Conservation (phyloP, 2,797 vertebrate genomes). For the Sebastes oblongus region DNA sequence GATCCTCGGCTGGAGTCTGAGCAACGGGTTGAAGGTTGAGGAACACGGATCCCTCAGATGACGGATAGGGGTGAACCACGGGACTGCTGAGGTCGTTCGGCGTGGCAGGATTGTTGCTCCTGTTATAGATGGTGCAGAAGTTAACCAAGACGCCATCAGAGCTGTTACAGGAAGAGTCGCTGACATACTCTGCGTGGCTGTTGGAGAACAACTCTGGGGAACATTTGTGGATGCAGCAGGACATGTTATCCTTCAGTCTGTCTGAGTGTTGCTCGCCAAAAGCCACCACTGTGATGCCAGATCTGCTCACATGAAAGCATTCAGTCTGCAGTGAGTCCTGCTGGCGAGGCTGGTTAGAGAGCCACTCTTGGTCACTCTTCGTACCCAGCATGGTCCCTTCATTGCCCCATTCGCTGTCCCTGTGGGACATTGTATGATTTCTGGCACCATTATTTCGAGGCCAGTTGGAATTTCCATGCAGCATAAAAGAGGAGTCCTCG, state of each 20-base stretch:
- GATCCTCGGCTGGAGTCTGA: conserved; percentile 62
- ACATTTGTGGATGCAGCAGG: conserved; percentile 76
- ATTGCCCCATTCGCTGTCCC: conserved; percentile 41
- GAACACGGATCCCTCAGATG: conserved; percentile 66
- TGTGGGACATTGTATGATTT: conserved; percentile 40
- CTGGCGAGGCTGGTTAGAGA: conserved; percentile 52
- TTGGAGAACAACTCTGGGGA: conserved; percentile 80
- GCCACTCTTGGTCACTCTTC: conserved; percentile 57
- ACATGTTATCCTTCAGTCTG: conserved; percentile 61
- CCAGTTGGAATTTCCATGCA: conserved; percentile 81
- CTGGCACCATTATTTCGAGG: conserved; percentile 74
- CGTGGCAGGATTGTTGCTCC: conserved; percentile 86
- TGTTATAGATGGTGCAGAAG: conserved; percentile 94
- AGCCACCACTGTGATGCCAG: conserved; percentile 74
- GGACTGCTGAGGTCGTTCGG: conserved; percentile 83
- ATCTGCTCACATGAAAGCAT: conserved; percentile 64
- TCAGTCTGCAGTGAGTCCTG: conserved; percentile 74
- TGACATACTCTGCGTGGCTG: conserved; percentile 85
- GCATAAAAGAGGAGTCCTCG: conserved; percentile 79
- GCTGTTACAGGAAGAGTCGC: conserved; percentile 95
- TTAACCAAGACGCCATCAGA: conserved; percentile 94
- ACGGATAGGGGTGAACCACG: conserved; percentile 77
- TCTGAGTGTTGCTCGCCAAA: conserved; percentile 59
- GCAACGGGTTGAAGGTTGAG: conserved; percentile 71
- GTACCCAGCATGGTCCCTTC: conserved; percentile 47